Base-by-base conservation (phyloP, 2,113 vertebrate genomes). In the Scomber scombrus region DNA sequence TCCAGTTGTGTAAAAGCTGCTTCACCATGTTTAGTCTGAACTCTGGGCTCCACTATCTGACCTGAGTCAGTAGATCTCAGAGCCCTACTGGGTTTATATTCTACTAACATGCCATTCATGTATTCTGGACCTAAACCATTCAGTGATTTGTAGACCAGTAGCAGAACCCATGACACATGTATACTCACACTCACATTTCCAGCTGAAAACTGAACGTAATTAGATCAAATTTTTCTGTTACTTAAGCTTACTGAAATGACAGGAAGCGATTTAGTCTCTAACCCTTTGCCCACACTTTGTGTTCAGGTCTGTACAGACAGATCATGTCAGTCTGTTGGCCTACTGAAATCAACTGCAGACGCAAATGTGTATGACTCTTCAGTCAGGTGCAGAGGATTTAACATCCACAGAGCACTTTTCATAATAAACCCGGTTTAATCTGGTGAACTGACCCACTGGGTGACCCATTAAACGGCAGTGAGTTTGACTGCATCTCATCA, bases 381-480 rank as follows among this genome's bases (percentile, higher is more conserved):
- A 51, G 49, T 78, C 64, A 82, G 29, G 63, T 80, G 73, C 75
- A 43, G 19, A 4, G 66, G 54, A 62, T 77, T 49, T 69, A 77
- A 77, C 2, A 16, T 75, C 49, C 60, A 65, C 19, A 40, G 26
- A 78, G 75, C 55, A 64, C 21, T 46, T 78, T 82, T 67, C 21
- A 81, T 82, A 82, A 90, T 81, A 78, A 88, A 88, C 64, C 74
- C 62, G 45, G 71, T 56, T 84, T 84, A 84, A 91, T 87, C 88
- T 84, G 2, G 56, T 58, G 5, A 77, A 54, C 71, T 61, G 66
- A 46, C 74, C 26, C 52, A 82, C 58, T 71, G 84, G 64, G 65
- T 72, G 84, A 90, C 65, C 82, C 78, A 61, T 67, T 62, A 81
- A 81, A 71, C 19, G 15, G 23, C 82, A 78, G 56, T 16, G 57